These are phyloP conservation scores for Diplazon laetatorius DNA, from an alignment of 2,888 invertebrate genomes.

Conservation along the genomic window DNA sequence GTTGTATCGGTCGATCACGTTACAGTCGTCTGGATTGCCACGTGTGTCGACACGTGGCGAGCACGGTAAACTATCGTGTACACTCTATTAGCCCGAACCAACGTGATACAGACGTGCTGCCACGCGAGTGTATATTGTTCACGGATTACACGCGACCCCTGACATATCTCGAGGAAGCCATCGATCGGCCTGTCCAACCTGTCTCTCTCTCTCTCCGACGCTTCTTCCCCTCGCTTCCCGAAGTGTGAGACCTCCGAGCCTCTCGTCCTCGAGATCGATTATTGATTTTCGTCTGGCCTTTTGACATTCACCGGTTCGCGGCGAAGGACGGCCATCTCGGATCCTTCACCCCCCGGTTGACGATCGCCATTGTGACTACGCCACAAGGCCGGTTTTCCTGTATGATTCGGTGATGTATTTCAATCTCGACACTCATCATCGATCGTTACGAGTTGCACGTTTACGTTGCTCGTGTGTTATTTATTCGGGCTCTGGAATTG, in stretches of 20 bases:
- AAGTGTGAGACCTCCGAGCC: no score
- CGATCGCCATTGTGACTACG: neutral
- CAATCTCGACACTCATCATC: no score
- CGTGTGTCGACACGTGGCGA: conserved; percentile 35
- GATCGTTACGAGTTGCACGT: no score
- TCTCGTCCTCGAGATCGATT: conserved; percentile 18
- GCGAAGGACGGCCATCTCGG: neutral
- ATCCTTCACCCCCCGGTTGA: neutral
- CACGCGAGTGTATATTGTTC: conserved; percentile 14
- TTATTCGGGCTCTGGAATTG: no score
- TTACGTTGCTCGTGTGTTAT: no score
- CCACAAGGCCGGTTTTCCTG: neutral
- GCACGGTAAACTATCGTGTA: neutral
- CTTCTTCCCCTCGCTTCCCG: neutral
- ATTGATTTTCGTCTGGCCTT: conserved; percentile 23
- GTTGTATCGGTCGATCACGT: conserved; percentile 27
- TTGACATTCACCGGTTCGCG: neutral
- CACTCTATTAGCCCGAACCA: neutral
- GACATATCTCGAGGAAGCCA: conserved; percentile 45
- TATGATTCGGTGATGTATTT: neutral
- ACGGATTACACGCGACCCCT: conserved; percentile 39
- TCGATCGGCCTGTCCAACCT: conserved; percentile 40
- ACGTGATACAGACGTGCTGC: conserved; percentile 26
- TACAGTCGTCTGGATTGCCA: conserved; percentile 1
- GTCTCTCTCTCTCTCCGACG: conserved; percentile 11